A percentile compares a stretch with the other conserved stretches of the same genome.
Evolutionary conservation across 2,888 invertebrate species (phyloP).

Genomic region (Endotricha flammealis): DNA sequence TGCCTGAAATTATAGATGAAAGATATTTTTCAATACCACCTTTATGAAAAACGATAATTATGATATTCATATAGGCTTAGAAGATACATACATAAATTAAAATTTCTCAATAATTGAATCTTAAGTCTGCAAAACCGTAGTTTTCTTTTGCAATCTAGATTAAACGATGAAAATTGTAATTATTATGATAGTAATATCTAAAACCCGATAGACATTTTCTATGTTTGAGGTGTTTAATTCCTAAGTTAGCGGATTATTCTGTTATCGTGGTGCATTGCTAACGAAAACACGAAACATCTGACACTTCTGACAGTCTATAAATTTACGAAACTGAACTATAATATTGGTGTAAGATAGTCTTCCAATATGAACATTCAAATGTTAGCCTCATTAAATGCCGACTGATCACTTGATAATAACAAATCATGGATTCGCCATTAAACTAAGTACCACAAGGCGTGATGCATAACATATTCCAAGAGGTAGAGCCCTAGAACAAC

Average conservation of each 20-base stretch:
- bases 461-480: too few species aligned
- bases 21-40: conserved; percentile 62
- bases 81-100: conserved; percentile 7
- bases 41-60: conserved; percentile 30
- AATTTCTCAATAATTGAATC: conserved; percentile 9
- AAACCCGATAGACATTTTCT: conserved; percentile 8
- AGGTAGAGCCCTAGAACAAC: background rate
- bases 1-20: conserved; percentile 64
- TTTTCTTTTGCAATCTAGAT: conserved; percentile 5
- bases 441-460: background rate
- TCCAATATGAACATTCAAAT: conserved; percentile 16
- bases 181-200: conserved; percentile 13
- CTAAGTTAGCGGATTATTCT: background rate
- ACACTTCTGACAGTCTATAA: background rate
- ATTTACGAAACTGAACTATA: conserved; percentile 6
- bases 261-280: background rate
- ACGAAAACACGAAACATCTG: background rate
- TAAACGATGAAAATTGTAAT: conserved; percentile 6
- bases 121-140: conserved; percentile 14
- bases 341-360: conserved; percentile 20
- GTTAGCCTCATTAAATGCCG: conserved; percentile 7
- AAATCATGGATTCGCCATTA: conserved; percentile 1
- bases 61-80: conserved; percentile 21
- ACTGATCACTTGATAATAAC: conserved; percentile 4
- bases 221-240: conserved; percentile 3